Evolutionary conservation across 2,888 invertebrate species (phyloP), one percentile per base, ranked within the genome.

Genomic region (Tortricodes alternella): DNA sequence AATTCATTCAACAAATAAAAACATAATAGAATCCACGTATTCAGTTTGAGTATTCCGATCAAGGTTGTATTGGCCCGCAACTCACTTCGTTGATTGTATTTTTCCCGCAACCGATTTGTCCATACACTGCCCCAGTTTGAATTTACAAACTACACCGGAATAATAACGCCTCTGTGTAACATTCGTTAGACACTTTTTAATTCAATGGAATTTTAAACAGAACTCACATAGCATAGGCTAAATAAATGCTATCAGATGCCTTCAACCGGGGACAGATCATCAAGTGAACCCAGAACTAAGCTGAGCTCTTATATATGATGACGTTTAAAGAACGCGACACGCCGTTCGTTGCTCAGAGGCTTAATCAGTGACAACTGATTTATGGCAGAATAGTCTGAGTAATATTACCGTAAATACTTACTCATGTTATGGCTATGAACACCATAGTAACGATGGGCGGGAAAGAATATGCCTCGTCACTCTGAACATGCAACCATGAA

Each of bases 71-170:
- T 16, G n/a, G n/a, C 11, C 15, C 41, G 15, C 34, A 67, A 87
- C 87, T 88, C 76, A 89, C 87, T 82, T 75, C 62, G 72, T 68
- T 61, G 73, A 68, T 62, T 80, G 71, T 62, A 84, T 76, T 75
- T 86, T 87, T 74, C 76, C 90, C 66, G 82, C 82, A 70, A 91
- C 83, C 62, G 89, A 80, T 80, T 92, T 91, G 83, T 93, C 92
- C 83, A 92, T 91, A 79, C 93, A 93, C 89, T 92, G 92, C 80
- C 93, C 93, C 93, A 93, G 92, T 79, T 91, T 92, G 81, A 72
- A 71, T 53, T 48, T 38, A 18, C 16, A 15, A 38, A 9, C n/a
- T n/a, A n/a, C 24, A 46, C 21, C 3, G 5, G 2, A 13, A 21
- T 1, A 15, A 9, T n/a, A n/a, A n/a, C n/a, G n/a, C n/a, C 19